Conservation (phyloP, 2,113 vertebrate species). For the Tachysurus vachellii region DNA sequence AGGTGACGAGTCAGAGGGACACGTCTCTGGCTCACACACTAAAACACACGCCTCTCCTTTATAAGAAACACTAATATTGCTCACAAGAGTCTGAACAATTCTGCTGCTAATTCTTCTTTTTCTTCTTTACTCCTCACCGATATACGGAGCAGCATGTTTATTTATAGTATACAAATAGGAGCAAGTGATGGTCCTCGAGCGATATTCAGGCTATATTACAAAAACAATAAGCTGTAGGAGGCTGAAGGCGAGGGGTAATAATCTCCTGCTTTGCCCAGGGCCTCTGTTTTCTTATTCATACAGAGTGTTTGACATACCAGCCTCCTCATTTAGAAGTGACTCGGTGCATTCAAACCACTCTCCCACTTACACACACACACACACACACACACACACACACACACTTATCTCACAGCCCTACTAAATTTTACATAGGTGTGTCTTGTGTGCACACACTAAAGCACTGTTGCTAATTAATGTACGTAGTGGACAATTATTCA, state of each 20-base stretch:
- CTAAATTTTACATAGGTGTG: neutral
- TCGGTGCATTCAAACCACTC: neutral
- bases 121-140: neutral
- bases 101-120: too few relatives aligned
- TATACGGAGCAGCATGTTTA: slow-evolving; percentile 30
- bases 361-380: neutral
- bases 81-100: neutral
- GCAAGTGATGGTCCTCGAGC: slow-evolving; percentile 21
- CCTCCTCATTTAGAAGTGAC: slow-evolving; percentile 19
- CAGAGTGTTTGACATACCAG: slow-evolving; percentile 16
- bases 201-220: slow-evolving; percentile 37
- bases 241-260: slow-evolving; percentile 35
- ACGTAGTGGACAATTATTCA: neutral
- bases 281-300: slow-evolving; percentile 21
- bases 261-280: slow-evolving; percentile 37
- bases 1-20: neutral
- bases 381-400: neutral
- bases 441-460: neutral
- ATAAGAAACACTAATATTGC: neutral
- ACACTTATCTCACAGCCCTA: neutral
- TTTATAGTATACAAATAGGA: slow-evolving; percentile 30
- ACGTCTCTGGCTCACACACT: neutral
- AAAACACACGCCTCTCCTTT: neutral
- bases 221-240: slow-evolving; percentile 44
- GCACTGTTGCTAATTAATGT: neutral